These are phyloP conservation scores for Antigone vipio DNA, from an alignment of 2,113 vertebrate species.

Conservation along the genomic window DNA sequence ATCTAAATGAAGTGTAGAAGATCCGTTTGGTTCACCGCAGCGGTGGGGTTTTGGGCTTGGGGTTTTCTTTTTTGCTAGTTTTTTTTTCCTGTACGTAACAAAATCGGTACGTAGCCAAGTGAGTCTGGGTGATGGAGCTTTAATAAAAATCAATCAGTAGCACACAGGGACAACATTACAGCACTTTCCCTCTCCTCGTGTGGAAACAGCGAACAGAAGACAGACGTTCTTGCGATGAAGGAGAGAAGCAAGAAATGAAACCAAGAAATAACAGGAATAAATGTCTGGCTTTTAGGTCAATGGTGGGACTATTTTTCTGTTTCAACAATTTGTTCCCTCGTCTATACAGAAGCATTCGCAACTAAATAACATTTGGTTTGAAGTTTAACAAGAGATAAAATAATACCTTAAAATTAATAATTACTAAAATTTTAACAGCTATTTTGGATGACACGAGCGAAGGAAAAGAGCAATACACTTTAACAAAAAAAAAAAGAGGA, in stretches of 20 bases:
- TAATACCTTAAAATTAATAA: background rate
- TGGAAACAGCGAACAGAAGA: background rate
- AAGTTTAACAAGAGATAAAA: background rate
- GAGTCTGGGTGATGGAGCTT: background rate
- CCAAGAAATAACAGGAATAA: background rate
- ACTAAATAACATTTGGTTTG: background rate
- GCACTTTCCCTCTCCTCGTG: background rate
- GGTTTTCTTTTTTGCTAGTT: background rate
- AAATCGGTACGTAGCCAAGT: background rate
- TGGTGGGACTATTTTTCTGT: background rate
- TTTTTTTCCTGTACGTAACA: background rate
- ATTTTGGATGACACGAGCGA: background rate
- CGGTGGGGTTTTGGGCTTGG: too few species aligned
- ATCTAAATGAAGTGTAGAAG: fast-evolving
- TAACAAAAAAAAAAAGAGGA: background rate
- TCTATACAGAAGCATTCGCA: background rate
- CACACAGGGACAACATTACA: background rate
- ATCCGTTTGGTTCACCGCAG: background rate
- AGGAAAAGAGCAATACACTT: background rate
- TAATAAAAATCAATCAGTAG: background rate
- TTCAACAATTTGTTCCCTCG: background rate
- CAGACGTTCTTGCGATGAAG: background rate
- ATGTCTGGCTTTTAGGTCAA: background rate
- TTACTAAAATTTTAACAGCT: background rate
- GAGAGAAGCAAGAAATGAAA: background rate